Conservation (phyloP, 1,140 invertebrate genomes). For the Bombus haemorrhoidalis region DNA sequence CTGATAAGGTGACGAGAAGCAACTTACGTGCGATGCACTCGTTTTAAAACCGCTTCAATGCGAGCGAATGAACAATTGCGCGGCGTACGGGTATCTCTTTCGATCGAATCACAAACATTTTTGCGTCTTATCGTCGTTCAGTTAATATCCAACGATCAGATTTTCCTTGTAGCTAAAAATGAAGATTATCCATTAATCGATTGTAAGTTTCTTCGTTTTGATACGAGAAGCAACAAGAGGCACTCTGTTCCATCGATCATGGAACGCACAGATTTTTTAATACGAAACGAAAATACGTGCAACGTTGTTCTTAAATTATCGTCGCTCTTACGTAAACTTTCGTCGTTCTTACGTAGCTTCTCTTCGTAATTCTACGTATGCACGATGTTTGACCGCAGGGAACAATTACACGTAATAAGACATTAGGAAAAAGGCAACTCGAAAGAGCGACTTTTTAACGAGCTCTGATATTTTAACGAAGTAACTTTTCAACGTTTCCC, state of each 20-base stretch:
- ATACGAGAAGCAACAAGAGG: neutral
- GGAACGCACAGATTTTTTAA: too few species aligned
- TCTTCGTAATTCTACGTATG: too few species aligned
- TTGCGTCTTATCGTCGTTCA: neutral
- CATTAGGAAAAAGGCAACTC: neutral
- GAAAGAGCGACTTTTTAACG: neutral
- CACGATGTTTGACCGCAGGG: too few species aligned
- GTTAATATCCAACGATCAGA: neutral
- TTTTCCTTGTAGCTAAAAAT: neutral
- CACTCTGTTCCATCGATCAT: too few species aligned
- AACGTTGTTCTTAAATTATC: too few species aligned
- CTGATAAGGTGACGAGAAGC: conserved; percentile 58
- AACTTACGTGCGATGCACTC: conserved; percentile 56
- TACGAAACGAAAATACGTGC: too few species aligned
- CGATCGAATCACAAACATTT: neutral
- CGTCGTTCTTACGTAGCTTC: too few species aligned
- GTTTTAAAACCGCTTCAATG: neutral
- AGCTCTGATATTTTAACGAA: neutral
- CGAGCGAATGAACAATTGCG: neutral
- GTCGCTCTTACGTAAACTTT: too few species aligned
- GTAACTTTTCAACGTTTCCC: neutral
- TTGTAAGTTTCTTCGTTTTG: neutral
- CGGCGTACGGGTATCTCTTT: neutral
- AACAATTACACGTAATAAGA: neutral
- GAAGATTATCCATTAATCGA: neutral